Conservation (phyloP, 2,113 vertebrate genomes). For the Gulo gulo region DNA sequence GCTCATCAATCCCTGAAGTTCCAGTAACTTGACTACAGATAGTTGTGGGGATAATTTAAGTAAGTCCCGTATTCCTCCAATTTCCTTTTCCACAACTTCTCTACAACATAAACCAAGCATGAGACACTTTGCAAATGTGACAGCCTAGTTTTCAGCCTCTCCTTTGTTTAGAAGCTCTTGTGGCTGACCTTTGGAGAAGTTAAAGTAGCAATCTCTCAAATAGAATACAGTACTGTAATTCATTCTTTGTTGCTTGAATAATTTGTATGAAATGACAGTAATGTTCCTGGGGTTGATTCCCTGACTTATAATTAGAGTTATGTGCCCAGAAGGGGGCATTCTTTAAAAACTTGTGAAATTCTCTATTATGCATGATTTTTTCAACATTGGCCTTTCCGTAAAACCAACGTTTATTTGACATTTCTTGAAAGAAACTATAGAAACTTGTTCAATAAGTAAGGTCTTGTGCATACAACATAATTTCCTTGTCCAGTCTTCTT, state of each 20-base stretch:
- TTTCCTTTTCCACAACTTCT: constrained; percentile 45
- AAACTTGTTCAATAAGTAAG: neutral
- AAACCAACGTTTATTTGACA: neutral
- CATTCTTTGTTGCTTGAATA: constrained; percentile 14
- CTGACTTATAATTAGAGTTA: neutral
- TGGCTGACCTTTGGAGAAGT: neutral
- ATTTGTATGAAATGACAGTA: neutral
- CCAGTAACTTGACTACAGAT: constrained; percentile 4
- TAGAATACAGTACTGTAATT: neutral
- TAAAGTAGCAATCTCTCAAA: neutral
- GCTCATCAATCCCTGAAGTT: neutral
- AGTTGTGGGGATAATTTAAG: constrained; percentile 46
- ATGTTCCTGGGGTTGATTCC: neutral
- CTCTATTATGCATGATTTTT: neutral
- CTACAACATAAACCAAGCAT: constrained; percentile 35
- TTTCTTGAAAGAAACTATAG: constrained; percentile 1
- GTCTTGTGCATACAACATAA: neutral
- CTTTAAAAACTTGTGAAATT: neutral
- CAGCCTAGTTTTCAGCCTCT: neutral
- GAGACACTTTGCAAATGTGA: constrained; percentile 31
- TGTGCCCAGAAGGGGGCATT: neutral
- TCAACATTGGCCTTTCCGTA: neutral
- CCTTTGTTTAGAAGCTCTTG: neutral
- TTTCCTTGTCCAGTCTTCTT: neutral
- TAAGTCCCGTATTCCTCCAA: neutral